Base-by-base conservation (phyloP, 2,797 vertebrate species). In the Paedocypris micromegethes region DNA sequence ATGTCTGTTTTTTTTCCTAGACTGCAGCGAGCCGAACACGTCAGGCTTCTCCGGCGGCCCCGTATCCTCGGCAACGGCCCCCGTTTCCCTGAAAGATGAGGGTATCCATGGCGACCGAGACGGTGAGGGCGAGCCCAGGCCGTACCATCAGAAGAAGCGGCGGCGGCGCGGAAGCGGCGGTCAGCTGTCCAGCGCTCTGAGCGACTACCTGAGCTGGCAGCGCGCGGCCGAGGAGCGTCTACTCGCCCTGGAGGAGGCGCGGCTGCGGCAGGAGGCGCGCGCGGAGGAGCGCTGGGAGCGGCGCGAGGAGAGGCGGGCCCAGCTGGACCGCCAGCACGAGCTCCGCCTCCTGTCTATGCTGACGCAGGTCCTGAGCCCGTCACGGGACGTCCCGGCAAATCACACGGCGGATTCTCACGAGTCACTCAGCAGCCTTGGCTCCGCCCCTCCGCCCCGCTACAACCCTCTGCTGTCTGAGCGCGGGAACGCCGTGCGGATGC, bases 261-360 rank as follows among this genome's bases (percentile, higher is more conserved):
- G 89, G 0, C 80, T 90, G 58, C 90, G 92, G 77, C 86, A 90
- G 4, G 91, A 92, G 72, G 64, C 85, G 64, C 87, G 85, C 0
- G 87, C 83, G 0, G 92, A 94, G 78, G 90, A 95, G 77, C 85
- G 90, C 0, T 83, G 92, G 56, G 85, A 92, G 68, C 88, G 87
- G 4, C 78, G 88, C 76, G 94, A 97, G 77, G 92, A 86, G 74
- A 87, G 83, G 7, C 84, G 92, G 49, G 86, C 89, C 0, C 88
- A 90, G 47, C 84, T 89, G 80, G 90, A 93, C 69, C 85, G 89
- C 3, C 87, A 93, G 46, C 90, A 94, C 0, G 91, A 93, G 79
- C 86, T 92, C 37, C 90, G 88, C 59, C 87, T 92, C 76, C 90
- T 93, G 77, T 86, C 85, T 8, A 82, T 95, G 76, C 91, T 94